Conservation (phyloP, 2,888 invertebrate species). For the Alitta virens region DNA sequence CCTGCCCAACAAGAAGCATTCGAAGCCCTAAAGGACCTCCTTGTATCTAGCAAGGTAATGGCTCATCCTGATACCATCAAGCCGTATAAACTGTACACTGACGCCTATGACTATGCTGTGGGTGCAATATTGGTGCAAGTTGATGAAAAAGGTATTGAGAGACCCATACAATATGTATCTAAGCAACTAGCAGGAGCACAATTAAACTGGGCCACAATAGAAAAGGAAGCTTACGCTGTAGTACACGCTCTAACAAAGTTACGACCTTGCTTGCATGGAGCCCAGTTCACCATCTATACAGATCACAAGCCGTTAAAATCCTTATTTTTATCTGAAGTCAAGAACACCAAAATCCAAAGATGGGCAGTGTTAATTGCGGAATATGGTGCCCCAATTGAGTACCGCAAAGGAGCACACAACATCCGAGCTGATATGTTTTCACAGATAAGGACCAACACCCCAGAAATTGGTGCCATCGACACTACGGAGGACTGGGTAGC, state of each 20-base stretch:
- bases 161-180: constrained; percentile 7
- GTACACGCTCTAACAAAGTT: constrained; percentile 5
- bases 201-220: constrained; percentile 1
- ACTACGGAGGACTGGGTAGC: constrained; percentile 7
- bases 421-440: constrained; percentile 19
- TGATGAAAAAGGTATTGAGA: neutral
- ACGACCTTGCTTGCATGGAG: constrained; percentile 14
- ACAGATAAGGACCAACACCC: neutral
- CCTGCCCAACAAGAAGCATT: neutral
- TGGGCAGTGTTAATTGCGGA: constrained; percentile 23
- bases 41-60: constrained; percentile 6
- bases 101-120: neutral
- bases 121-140: constrained; percentile 6
- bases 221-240: constrained; percentile 11
- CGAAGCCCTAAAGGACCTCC: constrained; percentile 1
- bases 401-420: constrained; percentile 14
- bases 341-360: constrained; percentile 19
- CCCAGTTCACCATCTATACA: constrained; percentile 1
- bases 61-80: constrained; percentile 1
- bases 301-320: constrained; percentile 17
- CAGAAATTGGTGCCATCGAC: neutral
- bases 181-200: neutral
- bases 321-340: constrained; percentile 14
- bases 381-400: constrained; percentile 21
- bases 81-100: constrained; percentile 9